Conservation (phyloP, 2,888 invertebrate genomes). For the Nomada flava region DNA sequence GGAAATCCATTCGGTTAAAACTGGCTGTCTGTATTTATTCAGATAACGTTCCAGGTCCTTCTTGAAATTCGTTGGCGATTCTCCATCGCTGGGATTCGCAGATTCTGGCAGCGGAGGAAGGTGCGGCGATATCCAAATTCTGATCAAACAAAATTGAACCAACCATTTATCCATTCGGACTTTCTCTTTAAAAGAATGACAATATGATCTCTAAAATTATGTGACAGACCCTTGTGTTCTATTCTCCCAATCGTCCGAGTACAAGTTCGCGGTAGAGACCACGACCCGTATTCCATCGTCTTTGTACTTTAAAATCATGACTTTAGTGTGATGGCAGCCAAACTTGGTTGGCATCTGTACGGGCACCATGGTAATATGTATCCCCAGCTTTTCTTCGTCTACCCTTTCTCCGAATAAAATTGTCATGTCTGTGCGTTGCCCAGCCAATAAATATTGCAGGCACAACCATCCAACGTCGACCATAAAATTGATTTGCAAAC, state of each 20-base stretch:
- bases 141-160: conserved; percentile 80
- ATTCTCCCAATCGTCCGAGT: conserved; percentile 96
- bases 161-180: conserved; percentile 29
- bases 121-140: conserved; percentile 95
- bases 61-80: conserved; percentile 94
- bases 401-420: conserved; percentile 73
- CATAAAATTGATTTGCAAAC: conserved; percentile 97
- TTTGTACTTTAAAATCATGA: conserved; percentile 94
- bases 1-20: conserved; percentile 90
- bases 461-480: conserved; percentile 95
- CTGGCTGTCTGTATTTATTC: conserved; percentile 88
- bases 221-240: conserved; percentile 92
- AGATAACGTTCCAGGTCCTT: conserved; percentile 91
- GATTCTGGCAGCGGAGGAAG: conserved; percentile 88
- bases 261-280: conserved; percentile 96
- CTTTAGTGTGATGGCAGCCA: conserved; percentile 86
- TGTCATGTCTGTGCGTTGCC: conserved; percentile 86
- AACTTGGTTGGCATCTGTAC: conserved; percentile 73
- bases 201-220: conserved; percentile 28
- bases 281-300: conserved; percentile 93
- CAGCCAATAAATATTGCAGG: conserved; percentile 92
- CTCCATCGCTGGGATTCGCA: conserved; percentile 87
- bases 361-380: conserved; percentile 72
- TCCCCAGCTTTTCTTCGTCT: conserved; percentile 65
- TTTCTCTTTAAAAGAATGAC: background rate